Evolutionary conservation across 2,888 invertebrate species (phyloP).

Genomic region (Troides helena): DNA sequence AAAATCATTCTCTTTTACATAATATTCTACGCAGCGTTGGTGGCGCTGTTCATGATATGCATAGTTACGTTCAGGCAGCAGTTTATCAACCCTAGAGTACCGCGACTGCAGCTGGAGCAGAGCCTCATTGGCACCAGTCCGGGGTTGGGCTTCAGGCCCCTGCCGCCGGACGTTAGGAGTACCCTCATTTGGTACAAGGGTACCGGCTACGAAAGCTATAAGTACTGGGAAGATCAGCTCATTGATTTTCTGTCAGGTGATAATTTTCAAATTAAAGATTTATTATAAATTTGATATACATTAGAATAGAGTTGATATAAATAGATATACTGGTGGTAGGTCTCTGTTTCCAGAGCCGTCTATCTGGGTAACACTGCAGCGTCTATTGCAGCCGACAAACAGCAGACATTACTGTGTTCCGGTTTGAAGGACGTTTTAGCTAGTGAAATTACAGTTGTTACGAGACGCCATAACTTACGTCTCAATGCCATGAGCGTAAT

Average conservation of each 20-base stretch:
- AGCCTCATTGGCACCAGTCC: slow-evolving; percentile 96
- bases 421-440: no score
- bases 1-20: slow-evolving; percentile 96
- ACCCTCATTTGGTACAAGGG: slow-evolving; percentile 97
- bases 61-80: slow-evolving; percentile 96
- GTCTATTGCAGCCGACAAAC: no score
- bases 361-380: no score
- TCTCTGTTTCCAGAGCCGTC: no score
- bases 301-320: no score
- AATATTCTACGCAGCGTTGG: slow-evolving; percentile 93
- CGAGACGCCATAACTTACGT: no score
- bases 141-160: slow-evolving; percentile 96
- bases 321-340: no score
- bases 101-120: slow-evolving; percentile 90
- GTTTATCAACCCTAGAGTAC: slow-evolving; percentile 91
- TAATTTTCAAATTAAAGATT: no score
- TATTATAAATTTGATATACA: no score
- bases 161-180: slow-evolving; percentile 94
- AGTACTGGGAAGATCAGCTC: slow-evolving; percentile 89
- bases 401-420: no score
- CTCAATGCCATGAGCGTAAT: no score
- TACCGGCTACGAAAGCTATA: slow-evolving; percentile 86
- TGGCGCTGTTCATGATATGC: slow-evolving; percentile 93
- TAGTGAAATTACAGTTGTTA: no score
- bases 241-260: slow-evolving; percentile 88